A percentile compares a stretch with the other conserved stretches of the same genome.
These are phyloP conservation scores for Diarsia mendica DNA, from an alignment of 2,888 invertebrate genomes.

Conservation along the genomic window DNA sequence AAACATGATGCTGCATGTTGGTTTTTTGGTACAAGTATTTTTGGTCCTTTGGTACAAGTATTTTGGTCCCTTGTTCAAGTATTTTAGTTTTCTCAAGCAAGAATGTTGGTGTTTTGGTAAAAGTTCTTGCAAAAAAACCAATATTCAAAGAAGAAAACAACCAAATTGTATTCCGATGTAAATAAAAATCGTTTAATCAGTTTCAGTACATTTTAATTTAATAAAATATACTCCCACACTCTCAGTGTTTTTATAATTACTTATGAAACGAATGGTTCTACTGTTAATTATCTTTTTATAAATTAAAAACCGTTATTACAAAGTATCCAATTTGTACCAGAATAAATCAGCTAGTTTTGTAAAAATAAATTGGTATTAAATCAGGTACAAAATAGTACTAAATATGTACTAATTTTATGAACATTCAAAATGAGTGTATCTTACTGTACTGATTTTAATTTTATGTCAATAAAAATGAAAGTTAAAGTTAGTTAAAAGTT, in stretches of 20 bases:
- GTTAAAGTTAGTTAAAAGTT: no score
- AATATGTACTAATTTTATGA: not conserved
- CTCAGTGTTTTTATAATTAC: conserved; percentile 17
- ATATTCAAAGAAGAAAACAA: not conserved
- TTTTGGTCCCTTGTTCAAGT: not conserved
- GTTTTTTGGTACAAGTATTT: not conserved
- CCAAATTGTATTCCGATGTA: not conserved
- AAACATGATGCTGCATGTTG: not conserved
- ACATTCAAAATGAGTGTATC: not conserved
- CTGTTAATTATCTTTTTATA: conserved; percentile 3
- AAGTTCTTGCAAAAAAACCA: not conserved
- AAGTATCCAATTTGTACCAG: not conserved
- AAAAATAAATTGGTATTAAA: not conserved
- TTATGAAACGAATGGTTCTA: not conserved
- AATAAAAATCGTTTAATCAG: conserved; percentile 1
- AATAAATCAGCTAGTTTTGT: not conserved
- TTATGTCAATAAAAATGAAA: no score
- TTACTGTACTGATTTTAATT: not conserved
- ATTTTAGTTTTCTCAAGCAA: no score
- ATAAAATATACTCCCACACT: conserved; percentile 4
- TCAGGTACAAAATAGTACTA: not conserved
- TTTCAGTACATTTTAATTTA: not conserved
- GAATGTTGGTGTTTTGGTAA: not conserved
- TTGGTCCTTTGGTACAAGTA: not conserved
- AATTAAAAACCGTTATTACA: conserved; percentile 2